These are phyloP conservation scores for Monodelphis domestica DNA, from an alignment of 2,797 vertebrate genomes.

Conservation along the genomic window DNA sequence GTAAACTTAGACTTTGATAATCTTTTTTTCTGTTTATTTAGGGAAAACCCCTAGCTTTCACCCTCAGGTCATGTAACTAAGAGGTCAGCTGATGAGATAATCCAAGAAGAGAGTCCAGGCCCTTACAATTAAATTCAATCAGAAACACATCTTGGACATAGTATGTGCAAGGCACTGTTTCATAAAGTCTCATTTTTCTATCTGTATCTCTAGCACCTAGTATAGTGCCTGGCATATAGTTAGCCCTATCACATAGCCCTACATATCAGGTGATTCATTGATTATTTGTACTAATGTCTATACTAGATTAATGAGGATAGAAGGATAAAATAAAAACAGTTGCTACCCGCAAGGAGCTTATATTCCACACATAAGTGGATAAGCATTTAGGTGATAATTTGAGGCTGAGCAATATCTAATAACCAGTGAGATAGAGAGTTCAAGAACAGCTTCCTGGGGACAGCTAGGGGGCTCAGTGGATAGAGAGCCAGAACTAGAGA, in stretches of 20 bases:
- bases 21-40: neutral
- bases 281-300: neutral
- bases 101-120: neutral
- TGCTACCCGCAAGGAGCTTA: neutral
- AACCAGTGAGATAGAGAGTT: neutral
- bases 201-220: neutral
- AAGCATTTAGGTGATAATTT: neutral
- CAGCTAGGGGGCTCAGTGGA: no score
- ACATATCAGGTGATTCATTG: neutral
- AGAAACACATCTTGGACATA: neutral
- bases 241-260: no score
- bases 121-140: neutral
- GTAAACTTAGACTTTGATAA: constrained; percentile 8
- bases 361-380: neutral
- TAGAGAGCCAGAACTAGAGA: no score
- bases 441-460: no score
- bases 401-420: no score
- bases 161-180: neutral
- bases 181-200: neutral
- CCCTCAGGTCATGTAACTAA: constrained; percentile 38
- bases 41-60: constrained; percentile 19
- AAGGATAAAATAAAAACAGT: neutral
- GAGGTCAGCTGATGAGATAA: constrained; percentile 30
- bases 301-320: neutral
- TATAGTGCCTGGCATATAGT: neutral